Evolutionary conservation across 2,888 invertebrate species (phyloP).

Genomic region (Oeneis ivallda): DNA sequence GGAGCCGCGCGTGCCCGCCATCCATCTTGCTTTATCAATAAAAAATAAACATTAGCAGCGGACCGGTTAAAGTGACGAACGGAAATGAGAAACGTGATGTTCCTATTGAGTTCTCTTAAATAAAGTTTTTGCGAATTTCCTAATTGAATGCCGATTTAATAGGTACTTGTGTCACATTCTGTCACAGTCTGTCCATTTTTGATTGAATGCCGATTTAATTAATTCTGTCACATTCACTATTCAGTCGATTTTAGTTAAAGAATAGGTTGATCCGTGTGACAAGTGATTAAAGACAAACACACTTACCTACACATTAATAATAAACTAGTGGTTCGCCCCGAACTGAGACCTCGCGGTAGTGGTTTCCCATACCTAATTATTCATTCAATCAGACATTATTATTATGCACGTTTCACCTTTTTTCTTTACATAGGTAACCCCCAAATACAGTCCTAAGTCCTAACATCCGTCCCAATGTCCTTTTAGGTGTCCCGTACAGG

Average conservation of each 20-base stretch:
- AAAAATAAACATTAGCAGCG: slow-evolving; percentile 41
- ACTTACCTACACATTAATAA: no score
- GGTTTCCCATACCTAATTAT: no score
- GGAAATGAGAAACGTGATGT: slow-evolving; percentile 37
- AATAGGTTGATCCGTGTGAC: no score
- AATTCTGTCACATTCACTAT: not conserved
- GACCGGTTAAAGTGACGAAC: slow-evolving; percentile 34
- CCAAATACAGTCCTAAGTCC: no score
- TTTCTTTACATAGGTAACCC: no score
- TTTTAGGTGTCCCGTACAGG: no score
- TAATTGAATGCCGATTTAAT: slow-evolving; percentile 3
- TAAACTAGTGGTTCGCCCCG: no score
- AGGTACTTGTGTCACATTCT: not conserved
- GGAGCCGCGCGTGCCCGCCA: slow-evolving; percentile 69
- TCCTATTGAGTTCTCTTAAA: not conserved
- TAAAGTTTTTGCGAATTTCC: slow-evolving; percentile 3
- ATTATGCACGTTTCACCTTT: no score
- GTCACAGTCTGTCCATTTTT: not conserved
- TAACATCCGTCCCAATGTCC: no score
- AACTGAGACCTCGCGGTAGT: no score
- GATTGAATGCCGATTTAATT: not conserved
- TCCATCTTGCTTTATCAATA: slow-evolving; percentile 75
- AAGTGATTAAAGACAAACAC: no score
- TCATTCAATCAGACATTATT: no score
- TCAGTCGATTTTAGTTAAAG: not conserved